Conservation (phyloP, 1,140 invertebrate species). For the Aphaenogaster rudis region DNA sequence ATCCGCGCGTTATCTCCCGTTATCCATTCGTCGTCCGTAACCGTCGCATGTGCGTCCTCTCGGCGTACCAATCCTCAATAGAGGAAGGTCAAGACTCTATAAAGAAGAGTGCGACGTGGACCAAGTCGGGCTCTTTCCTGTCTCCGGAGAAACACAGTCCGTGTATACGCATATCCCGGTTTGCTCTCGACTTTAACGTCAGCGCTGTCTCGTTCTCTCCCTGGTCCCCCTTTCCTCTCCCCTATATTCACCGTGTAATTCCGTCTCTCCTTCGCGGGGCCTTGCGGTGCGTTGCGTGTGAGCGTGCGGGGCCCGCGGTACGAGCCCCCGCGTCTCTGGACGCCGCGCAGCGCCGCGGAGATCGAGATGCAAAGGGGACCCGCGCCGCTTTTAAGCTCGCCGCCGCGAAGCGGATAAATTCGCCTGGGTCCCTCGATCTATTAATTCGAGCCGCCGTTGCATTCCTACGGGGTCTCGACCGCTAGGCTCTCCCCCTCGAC, state of each 20-base stretch:
- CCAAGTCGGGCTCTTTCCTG: constrained; percentile 61
- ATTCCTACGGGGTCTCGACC: constrained; percentile 82
- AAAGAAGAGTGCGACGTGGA: constrained; percentile 43
- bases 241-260: constrained; percentile 7
- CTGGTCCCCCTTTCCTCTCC: constrained; percentile 8
- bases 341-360: constrained; percentile 68
- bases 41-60: constrained; percentile 52
- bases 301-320: constrained; percentile 37
- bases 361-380: constrained; percentile 85
- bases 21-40: constrained; percentile 68
- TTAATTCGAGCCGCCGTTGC: constrained; percentile 85
- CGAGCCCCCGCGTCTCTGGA: constrained; percentile 54
- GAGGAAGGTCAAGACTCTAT: constrained; percentile 59
- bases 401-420: constrained; percentile 85
- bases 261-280: constrained; percentile 35
- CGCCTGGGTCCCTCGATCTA: constrained; percentile 85
- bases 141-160: constrained; percentile 36
- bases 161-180: constrained; percentile 52
- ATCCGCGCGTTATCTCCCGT: constrained; percentile 57
- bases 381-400: constrained; percentile 84
- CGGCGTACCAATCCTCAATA: constrained; percentile 47
- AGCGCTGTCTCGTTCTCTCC: constrained; percentile 59
- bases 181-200: constrained; percentile 69
- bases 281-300: constrained; percentile 64
- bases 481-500: constrained; percentile 76